Conservation (phyloP, 2,888 invertebrate genomes). For the Labia minor region DNA sequence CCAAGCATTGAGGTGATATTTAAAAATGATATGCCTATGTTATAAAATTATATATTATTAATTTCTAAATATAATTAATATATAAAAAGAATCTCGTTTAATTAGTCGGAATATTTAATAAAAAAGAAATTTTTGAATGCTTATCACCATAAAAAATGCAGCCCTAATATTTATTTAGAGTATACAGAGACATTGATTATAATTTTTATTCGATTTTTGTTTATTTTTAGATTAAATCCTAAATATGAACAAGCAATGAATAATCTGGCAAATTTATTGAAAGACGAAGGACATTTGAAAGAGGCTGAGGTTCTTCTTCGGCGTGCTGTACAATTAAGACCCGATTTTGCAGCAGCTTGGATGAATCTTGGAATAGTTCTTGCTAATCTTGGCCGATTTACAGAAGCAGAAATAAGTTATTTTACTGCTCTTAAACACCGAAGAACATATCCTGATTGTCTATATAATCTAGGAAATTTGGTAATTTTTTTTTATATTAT, state of each 20-base stretch:
- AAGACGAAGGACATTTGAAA: slow-evolving; percentile 52
- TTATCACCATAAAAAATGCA: neutral
- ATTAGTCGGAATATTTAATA: too few relatives aligned
- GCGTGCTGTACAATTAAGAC: slow-evolving; percentile 59
- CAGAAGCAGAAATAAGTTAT: slow-evolving; percentile 69
- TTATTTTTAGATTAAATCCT: slow-evolving; percentile 52
- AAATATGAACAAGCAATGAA: slow-evolving; percentile 88
- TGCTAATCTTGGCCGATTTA: slow-evolving; percentile 55
- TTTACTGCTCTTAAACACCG: slow-evolving; percentile 64
- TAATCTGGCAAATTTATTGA: slow-evolving; percentile 77
- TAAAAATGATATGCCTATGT: too few relatives aligned
- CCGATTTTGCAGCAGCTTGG: slow-evolving; percentile 91
- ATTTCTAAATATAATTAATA: too few relatives aligned
- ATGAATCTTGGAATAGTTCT: slow-evolving; percentile 95
- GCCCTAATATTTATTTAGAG: too few relatives aligned
- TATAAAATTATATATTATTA: slow-evolving; percentile 1
- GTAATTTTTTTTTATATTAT: slow-evolving; percentile 39
- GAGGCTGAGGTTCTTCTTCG: slow-evolving; percentile 64
- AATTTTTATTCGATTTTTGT: slow-evolving; percentile 19
- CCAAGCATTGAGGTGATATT: slow-evolving; percentile 58
- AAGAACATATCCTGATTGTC: slow-evolving; percentile 78
- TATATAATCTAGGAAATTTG: slow-evolving; percentile 90
- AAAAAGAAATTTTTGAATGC: too few relatives aligned
- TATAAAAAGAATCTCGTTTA: too few relatives aligned
- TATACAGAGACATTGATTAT: too few relatives aligned